phyloP scores from a whole-genome alignment of 2,113 vertebrate species.

The Paracanthobrama guichenoti region DNA sequence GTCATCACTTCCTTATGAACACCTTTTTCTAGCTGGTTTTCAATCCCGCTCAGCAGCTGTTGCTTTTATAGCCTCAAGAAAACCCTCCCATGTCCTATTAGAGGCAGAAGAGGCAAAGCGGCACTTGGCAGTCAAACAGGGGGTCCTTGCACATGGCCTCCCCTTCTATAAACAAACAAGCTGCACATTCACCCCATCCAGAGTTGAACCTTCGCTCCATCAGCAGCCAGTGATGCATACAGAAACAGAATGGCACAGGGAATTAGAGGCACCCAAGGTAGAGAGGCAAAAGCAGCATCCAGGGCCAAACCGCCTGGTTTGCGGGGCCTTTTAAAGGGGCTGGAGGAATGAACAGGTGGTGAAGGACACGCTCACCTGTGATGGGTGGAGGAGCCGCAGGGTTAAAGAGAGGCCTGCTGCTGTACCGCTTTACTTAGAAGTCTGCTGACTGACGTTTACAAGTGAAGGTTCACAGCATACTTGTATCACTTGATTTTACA shows the following conservation, averaged over 20 bases:
- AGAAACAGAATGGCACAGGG: constrained; percentile 6
- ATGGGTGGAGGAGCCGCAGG: constrained; percentile 51
- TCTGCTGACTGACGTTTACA: constrained; percentile 3
- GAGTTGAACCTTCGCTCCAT: constrained; percentile 28
- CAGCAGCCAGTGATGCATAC: constrained; percentile 27
- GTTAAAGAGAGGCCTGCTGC: constrained; percentile 54
- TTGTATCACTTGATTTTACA: background rate
- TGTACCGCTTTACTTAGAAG: background rate
- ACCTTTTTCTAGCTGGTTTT: constrained; percentile 27
- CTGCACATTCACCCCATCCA: background rate
- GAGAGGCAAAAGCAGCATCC: constrained; percentile 20
- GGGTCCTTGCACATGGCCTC: constrained; percentile 63
- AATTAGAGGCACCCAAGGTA: background rate
- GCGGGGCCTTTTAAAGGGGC: constrained; percentile 66
- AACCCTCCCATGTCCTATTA: constrained; percentile 62
- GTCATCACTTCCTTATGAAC: background rate
- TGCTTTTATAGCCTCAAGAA: constrained; percentile 53
- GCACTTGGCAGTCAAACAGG: constrained; percentile 62
- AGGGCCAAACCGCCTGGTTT: constrained; percentile 49
- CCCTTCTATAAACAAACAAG: constrained; percentile 46
- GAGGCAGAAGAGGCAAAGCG: constrained; percentile 51
- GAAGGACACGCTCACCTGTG: constrained; percentile 64
- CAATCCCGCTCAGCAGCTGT: constrained; percentile 30
- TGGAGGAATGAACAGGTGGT: constrained; percentile 72
- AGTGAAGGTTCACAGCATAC: background rate